Evolutionary conservation across 2,888 invertebrate genomes (phyloP), one percentile per base, ranked within the genome.

Genomic region (Lepas anatifera): DNA sequence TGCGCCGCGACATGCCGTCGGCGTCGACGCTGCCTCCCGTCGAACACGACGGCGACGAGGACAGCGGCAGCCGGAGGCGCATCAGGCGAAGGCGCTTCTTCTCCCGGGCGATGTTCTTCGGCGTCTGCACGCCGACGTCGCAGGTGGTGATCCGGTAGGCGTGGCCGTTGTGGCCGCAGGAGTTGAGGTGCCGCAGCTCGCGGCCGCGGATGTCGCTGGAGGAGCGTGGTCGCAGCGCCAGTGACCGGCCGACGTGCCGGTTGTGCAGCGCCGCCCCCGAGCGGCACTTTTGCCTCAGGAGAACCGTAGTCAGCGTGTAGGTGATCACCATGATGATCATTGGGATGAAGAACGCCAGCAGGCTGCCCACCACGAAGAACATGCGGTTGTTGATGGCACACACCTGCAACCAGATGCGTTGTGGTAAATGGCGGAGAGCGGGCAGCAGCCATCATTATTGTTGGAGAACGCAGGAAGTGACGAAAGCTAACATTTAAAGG

Each of bases 101-200:
- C 78, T 89, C 89, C 18, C 85, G 84, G 1, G 85, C 85, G 74
- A 89, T 88, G 79, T 86, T 87, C 68, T 85, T 85, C 2, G 87
- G 87, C 3, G 87, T 89, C 81, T 87, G 89, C 13, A 89, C 89
- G 64, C 85, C 85, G 73, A 88, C 87, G 77, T 89, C 87, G 73
- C 84, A 81, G 13, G 83, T 84, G 69, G 81, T 78, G 67, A 80
- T 71, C 41, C 75, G 74, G 50, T 70, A 70, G 50, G 68, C 73
- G 70, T 74, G 48, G 48, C 50, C 41, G 70, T 71, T 37, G n/a
- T n/a, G n/a, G n/a, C n/a, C n/a, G 50, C 50, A 46, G 69, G 68
- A 16, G 66, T 68, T 13, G 64, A 22, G 37, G 48, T 64, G 46
- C 46, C 69, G 27, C 63, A 63, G 67, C 67, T 69, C n/a, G 68